phyloP scores from a whole-genome alignment of 2,888 invertebrate species.

The Zaprionus obscuricornis region DNA sequence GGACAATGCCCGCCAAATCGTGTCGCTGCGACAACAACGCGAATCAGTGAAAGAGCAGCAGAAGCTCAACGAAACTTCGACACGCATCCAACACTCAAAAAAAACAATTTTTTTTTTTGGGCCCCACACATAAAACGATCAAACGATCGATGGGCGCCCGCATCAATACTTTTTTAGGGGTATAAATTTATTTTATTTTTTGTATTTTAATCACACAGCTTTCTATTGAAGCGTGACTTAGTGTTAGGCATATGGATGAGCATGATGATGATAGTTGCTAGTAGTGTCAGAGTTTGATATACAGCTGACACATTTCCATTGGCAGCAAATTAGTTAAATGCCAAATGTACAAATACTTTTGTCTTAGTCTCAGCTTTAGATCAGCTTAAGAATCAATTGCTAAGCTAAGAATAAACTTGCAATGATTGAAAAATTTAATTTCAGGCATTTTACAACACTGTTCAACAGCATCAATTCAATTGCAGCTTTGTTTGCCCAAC shows the following conservation, averaged over 20 bases:
- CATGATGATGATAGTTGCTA: conserved; percentile 26
- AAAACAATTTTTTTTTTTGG: conserved; percentile 13
- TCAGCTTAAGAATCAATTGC: conserved; percentile 12
- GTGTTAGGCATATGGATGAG: conserved; percentile 59
- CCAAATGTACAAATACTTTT: conserved; percentile 30
- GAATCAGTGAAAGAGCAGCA: conserved; percentile 62
- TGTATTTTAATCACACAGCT: conserved; percentile 48
- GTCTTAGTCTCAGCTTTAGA: conserved; percentile 1
- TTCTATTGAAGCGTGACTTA: conserved; percentile 75
- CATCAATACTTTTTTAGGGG: conserved; percentile 44
- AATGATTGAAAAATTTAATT: too few relatives aligned
- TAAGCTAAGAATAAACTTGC: too few relatives aligned
- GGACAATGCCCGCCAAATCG: conserved; percentile 58
- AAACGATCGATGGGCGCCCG: conserved; percentile 60
- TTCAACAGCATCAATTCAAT: too few relatives aligned
- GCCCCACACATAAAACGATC: conserved; percentile 49
- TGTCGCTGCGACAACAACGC: conserved; percentile 49
- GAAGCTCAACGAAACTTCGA: conserved; percentile 44
- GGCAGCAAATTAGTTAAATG: conserved; percentile 59
- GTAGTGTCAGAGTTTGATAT: conserved; percentile 46
- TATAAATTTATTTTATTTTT: conserved; percentile 12
- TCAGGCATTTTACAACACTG: too few relatives aligned
- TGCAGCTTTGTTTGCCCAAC: too few relatives aligned
- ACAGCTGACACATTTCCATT: conserved; percentile 61
- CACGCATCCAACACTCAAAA: conserved; percentile 49